Evolutionary conservation across 2,113 vertebrate species (phyloP).

Genomic region (Dromas ardeola): DNA sequence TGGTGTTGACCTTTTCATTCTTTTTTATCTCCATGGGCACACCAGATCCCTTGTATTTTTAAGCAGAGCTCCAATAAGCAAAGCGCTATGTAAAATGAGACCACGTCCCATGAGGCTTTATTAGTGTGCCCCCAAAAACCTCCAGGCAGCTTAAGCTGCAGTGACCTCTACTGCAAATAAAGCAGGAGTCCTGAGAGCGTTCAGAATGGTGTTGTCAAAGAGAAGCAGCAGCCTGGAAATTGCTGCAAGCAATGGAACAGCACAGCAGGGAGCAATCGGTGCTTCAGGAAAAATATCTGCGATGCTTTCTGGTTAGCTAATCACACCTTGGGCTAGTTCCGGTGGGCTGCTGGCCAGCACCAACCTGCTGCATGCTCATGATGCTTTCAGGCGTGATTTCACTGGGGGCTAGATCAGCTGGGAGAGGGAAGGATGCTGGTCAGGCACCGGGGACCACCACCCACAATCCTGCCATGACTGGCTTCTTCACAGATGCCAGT

Average conservation of each 20-base stretch:
- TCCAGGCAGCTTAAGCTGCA: neutral
- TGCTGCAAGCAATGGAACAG: neutral
- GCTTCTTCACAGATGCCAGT: neutral
- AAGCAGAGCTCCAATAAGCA: neutral
- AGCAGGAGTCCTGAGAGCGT: neutral
- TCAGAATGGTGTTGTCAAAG: neutral
- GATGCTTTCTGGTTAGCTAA: neutral
- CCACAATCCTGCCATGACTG: accelerated
- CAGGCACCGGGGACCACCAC: neutral
- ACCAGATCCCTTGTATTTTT: neutral
- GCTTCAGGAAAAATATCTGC: neutral
- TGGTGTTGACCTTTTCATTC: neutral
- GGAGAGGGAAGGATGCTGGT: neutral
- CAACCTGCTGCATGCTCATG: accelerated
- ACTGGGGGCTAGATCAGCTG: accelerated
- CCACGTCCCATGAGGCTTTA: neutral
- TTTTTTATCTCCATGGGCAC: neutral
- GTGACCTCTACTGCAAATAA: neutral
- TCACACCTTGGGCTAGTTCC: neutral
- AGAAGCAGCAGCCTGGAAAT: neutral
- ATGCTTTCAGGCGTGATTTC: accelerated
- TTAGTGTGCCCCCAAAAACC: neutral
- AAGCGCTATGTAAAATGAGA: neutral
- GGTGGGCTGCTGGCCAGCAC: neutral
- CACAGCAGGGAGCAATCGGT: neutral